A percentile compares a stretch with the other conserved stretches of the same genome.
These are phyloP conservation scores for Coenonympha glycerion DNA, from an alignment of 2,888 invertebrate species.

Conservation along the genomic window DNA sequence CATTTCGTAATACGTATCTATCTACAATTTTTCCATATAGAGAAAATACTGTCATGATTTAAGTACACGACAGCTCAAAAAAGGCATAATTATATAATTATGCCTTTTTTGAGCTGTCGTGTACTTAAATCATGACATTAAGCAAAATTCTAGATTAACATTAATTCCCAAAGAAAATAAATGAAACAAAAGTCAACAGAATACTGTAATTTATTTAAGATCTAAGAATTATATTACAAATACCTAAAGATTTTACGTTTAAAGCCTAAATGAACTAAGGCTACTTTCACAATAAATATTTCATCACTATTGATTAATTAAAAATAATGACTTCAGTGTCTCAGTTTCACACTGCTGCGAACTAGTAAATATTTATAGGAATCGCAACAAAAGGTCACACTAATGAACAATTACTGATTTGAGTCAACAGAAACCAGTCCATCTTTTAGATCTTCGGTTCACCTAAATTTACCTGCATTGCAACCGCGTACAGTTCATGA, in stretches of 20 bases:
- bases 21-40: too few relatives aligned
- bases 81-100: too few relatives aligned
- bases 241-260: constrained; percentile 48
- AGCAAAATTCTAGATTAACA: neutral
- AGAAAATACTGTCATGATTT: too few relatives aligned
- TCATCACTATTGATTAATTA: constrained; percentile 13
- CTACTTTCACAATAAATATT: constrained; percentile 19
- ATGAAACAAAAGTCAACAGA: constrained; percentile 46
- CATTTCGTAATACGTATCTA: too few relatives aligned
- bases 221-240: constrained; percentile 56
- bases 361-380: neutral
- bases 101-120: too few relatives aligned
- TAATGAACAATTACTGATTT: too few relatives aligned
- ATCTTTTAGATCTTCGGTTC: too few relatives aligned
- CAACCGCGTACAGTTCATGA: too few relatives aligned
- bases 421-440: too few relatives aligned
- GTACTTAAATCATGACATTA: too few relatives aligned
- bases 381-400: neutral
- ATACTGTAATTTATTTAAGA: constrained; percentile 74
- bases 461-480: too few relatives aligned
- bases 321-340: constrained; percentile 19
- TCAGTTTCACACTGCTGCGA: neutral
- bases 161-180: constrained; percentile 10
- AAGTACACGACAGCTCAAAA: too few relatives aligned
- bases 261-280: constrained; percentile 27